Percentiles rank a stretch among this genome's conserved stretches.
Conservation (phyloP, 2,797 vertebrate species). For the Oreonectes daqikongensis region DNA sequence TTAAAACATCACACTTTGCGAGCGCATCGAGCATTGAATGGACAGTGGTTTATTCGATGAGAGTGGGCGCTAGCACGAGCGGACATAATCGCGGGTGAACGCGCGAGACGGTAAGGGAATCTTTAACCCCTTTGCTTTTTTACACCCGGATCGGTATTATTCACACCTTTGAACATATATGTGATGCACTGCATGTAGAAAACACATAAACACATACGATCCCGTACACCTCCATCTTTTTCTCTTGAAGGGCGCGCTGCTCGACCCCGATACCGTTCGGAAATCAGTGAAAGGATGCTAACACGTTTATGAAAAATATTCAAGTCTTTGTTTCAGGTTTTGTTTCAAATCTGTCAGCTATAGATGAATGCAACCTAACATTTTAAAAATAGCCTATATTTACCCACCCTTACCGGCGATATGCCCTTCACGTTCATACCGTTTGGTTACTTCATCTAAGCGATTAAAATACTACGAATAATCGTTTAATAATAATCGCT, state of each 20-base stretch:
- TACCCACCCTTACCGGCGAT: neutral
- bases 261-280: conserved; percentile 66
- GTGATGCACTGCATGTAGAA: neutral
- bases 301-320: neutral
- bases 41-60: conserved; percentile 22
- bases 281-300: conserved; percentile 44
- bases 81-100: conserved; percentile 25
- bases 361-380: neutral
- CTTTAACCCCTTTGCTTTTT: conserved; percentile 12
- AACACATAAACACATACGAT: neutral
- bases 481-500: neutral
- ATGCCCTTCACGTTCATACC: conserved; percentile 28
- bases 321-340: neutral
- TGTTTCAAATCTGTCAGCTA: neutral
- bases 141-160: too few species aligned
- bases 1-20: conserved; percentile 1
- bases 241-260: conserved; percentile 72
- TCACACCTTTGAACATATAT: neutral
- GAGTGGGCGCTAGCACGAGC: conserved; percentile 14
- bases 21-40: conserved; percentile 32
- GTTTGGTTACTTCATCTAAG: neutral
- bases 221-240: too few species aligned
- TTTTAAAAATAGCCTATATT: too few species aligned
- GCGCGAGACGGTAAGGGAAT: conserved; percentile 32
- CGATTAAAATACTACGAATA: neutral